phyloP scores from a whole-genome alignment of 2,113 vertebrate species.

The Callionymus lyra region DNA sequence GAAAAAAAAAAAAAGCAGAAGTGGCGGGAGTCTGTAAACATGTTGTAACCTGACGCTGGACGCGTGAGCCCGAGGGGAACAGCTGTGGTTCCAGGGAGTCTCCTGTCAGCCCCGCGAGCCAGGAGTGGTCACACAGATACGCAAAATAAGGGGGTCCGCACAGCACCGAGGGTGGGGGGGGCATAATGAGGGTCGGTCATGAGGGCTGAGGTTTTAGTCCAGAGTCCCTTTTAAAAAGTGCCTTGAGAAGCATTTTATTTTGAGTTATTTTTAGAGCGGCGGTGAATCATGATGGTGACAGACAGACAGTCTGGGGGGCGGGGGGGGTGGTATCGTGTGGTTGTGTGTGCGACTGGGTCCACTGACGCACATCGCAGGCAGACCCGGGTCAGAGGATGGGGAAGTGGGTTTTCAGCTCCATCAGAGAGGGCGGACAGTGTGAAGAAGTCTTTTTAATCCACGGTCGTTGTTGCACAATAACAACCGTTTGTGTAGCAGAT shows the following conservation, averaged over 20 bases:
- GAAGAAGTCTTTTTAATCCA: conserved; percentile 27
- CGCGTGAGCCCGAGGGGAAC: conserved; percentile 46
- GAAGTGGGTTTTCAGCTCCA: conserved; percentile 44
- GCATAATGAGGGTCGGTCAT: no score
- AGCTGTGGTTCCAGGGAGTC: conserved; percentile 63
- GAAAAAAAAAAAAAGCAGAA: conserved; percentile 53
- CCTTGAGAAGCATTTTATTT: conserved; percentile 19
- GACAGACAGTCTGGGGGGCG: conserved; percentile 33
- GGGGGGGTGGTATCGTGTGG: conserved; percentile 5
- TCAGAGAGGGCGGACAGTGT: conserved; percentile 28
- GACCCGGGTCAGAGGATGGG: conserved; percentile 39
- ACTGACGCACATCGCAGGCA: conserved; percentile 35
- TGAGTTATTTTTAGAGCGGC: conserved; percentile 23
- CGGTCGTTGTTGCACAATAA: conserved; percentile 13
- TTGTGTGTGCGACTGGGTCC: conserved; percentile 12
- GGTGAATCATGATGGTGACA: conserved; percentile 28
- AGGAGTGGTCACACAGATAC: conserved; percentile 38
- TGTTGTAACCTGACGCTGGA: conserved; percentile 58
- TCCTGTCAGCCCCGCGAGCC: conserved; percentile 41
- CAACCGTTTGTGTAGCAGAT: no score
- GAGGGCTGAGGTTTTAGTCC: no score
- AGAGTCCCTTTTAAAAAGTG: not conserved
- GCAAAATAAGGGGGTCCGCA: conserved; percentile 44
- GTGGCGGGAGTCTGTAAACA: conserved; percentile 56
- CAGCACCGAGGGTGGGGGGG: not conserved